Percentiles rank a stretch among this genome's conserved stretches.
Evolutionary conservation across 2,888 invertebrate species (phyloP).

Genomic region (Calliopum simillimum): DNA sequence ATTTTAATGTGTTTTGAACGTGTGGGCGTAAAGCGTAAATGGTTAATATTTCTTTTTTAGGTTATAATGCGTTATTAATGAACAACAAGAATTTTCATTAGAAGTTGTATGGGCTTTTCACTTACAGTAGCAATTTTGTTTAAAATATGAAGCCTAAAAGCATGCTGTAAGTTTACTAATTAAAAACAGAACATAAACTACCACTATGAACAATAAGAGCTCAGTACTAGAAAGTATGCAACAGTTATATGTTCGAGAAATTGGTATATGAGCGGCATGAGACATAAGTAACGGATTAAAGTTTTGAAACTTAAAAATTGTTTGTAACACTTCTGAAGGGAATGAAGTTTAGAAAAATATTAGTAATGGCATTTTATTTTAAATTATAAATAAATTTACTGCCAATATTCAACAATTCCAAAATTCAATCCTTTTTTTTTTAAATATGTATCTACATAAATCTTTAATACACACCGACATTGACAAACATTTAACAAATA

Average conservation of each 20-base stretch:
- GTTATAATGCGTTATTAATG: constrained; percentile 75
- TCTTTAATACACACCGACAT: constrained; percentile 39
- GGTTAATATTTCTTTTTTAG: constrained; percentile 5
- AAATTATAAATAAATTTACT: too few species aligned
- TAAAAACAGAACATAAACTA: not conserved
- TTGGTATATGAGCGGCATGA: too few species aligned
- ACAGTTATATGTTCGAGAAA: not conserved
- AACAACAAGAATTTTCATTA: constrained; percentile 76
- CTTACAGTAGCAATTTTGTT: not conserved
- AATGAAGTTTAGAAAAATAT: too few species aligned
- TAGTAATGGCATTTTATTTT: too few species aligned
- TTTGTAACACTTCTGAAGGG: too few species aligned
- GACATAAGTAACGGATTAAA: too few species aligned
- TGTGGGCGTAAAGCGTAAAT: constrained; percentile 20
- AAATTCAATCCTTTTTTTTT: too few species aligned
- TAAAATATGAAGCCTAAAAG: constrained; percentile 19
- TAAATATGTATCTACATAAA: too few species aligned
- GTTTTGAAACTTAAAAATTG: too few species aligned
- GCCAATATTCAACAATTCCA: too few species aligned
- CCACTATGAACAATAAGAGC: not conserved
- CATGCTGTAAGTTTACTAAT: constrained; percentile 13
- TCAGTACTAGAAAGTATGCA: constrained; percentile 1
- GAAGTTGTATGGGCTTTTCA: constrained; percentile 63
- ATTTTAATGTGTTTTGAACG: constrained; percentile 41
- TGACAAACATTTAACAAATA: constrained; percentile 60